Percentiles rank a stretch among this genome's conserved stretches.
Conservation (phyloP, 2,113 vertebrate species). For the Nibea albiflora region DNA sequence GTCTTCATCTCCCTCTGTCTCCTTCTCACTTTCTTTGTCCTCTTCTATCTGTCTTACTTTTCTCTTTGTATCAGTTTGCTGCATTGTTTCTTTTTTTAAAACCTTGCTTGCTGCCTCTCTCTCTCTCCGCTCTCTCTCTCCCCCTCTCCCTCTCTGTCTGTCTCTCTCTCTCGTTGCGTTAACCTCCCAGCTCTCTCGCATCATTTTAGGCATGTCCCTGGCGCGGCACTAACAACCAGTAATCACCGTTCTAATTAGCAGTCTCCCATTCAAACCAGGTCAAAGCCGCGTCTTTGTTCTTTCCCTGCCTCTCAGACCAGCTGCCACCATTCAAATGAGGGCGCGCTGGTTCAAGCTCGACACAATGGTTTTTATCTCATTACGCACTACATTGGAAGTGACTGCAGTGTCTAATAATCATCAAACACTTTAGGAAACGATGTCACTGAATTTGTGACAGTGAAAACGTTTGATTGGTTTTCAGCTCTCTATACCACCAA, state of each 20-base stretch:
- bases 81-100: background rate
- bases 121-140: too few species aligned
- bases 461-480: background rate
- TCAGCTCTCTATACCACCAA: background rate
- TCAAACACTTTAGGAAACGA: background rate
- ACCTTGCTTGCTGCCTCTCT: too few species aligned
- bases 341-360: conserved; percentile 37
- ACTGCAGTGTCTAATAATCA: conserved; percentile 9
- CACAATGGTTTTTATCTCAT: conserved; percentile 53
- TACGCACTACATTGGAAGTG: conserved; percentile 14
- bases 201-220: conserved; percentile 51
- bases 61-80: background rate
- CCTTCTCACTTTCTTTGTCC: background rate
- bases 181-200: conserved; percentile 44
- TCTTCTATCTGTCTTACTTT: background rate
- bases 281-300: conserved; percentile 60
- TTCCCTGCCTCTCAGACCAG: conserved; percentile 53
- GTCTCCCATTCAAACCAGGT: conserved; percentile 71
- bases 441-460: background rate
- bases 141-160: background rate
- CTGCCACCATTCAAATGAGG: conserved; percentile 61
- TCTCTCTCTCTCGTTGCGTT: conserved; percentile 8
- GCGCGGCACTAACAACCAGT: conserved; percentile 56
- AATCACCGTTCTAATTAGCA: conserved; percentile 67
- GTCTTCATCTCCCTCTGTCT: background rate